Evolutionary conservation across 2,797 vertebrate species (phyloP).

Genomic region (Mus caroli): DNA sequence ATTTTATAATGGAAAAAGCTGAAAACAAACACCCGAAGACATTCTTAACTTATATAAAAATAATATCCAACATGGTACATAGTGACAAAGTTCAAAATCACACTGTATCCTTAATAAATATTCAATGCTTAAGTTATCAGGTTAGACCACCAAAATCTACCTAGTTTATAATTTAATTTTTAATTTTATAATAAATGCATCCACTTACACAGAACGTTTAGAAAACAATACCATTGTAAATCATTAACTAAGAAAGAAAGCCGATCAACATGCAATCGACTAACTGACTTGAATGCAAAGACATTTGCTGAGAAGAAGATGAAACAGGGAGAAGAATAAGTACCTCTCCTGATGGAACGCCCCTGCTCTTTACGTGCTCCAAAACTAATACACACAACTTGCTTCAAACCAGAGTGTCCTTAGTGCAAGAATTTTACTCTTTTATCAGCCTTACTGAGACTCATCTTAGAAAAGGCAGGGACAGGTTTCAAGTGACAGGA

Average conservation of each 20-base stretch:
- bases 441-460: neutral
- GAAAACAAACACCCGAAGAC: slow-evolving; percentile 44
- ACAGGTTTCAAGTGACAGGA: neutral
- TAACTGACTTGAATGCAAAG: neutral
- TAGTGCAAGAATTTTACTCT: neutral
- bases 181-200: slow-evolving; percentile 23
- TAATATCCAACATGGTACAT: slow-evolving; percentile 22
- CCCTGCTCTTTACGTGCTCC: neutral
- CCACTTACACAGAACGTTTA: neutral
- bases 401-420: neutral
- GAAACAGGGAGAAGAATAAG: neutral
- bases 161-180: neutral
- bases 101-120: slow-evolving; percentile 14
- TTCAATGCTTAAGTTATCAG: neutral
- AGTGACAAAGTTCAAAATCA: slow-evolving; percentile 6
- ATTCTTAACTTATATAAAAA: slow-evolving; percentile 38
- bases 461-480: neutral
- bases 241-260: slow-evolving; percentile 28
- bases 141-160: neutral
- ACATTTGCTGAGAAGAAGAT: neutral
- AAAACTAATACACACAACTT: neutral
- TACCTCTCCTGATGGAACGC: neutral
- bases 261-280: neutral
- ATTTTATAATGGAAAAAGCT: slow-evolving; percentile 35
- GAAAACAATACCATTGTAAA: neutral